Conservation (phyloP, 2,797 vertebrate genomes). For the Pipistrellus nathusii region DNA sequence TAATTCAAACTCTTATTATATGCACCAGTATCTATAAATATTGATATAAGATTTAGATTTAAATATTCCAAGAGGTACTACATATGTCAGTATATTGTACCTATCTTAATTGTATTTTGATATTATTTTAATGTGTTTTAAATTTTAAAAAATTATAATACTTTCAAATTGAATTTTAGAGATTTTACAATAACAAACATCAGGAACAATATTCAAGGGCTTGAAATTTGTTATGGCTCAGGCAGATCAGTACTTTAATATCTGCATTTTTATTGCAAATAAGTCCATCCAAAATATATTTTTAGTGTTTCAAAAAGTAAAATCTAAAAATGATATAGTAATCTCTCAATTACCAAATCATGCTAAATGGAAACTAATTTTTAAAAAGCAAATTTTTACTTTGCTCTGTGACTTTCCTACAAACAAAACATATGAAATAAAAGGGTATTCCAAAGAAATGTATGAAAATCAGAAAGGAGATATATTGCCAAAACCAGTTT, state of each 20-base stretch:
- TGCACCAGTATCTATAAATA: not conserved
- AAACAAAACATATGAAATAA: not conserved
- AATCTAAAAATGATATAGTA: not conserved
- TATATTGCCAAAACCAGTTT: not conserved
- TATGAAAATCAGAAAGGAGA: not conserved
- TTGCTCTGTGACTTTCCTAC: conserved; percentile 17
- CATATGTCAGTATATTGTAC: not conserved
- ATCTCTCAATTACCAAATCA: not conserved
- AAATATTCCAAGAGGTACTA: conserved; percentile 47
- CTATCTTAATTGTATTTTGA: conserved; percentile 21
- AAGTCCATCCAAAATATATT: not conserved
- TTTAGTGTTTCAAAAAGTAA: conserved; percentile 23
- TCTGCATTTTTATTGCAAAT: conserved; percentile 41
- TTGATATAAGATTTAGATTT: conserved; percentile 32
- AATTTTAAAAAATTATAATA: conserved; percentile 24
- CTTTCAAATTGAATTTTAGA: conserved; percentile 31
- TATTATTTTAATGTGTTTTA: conserved; percentile 43
- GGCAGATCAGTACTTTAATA: not conserved
- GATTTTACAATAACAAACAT: not conserved
- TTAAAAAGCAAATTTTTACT: not conserved
- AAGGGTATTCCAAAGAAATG: not conserved
- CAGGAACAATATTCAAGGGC: not conserved
- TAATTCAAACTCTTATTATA: conserved; percentile 61
- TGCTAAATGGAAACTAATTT: not conserved
- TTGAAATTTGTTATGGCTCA: conserved; percentile 23